phyloP scores from a whole-genome alignment of 1,140 invertebrate genomes.

The Holcopasites calliopsidis region DNA sequence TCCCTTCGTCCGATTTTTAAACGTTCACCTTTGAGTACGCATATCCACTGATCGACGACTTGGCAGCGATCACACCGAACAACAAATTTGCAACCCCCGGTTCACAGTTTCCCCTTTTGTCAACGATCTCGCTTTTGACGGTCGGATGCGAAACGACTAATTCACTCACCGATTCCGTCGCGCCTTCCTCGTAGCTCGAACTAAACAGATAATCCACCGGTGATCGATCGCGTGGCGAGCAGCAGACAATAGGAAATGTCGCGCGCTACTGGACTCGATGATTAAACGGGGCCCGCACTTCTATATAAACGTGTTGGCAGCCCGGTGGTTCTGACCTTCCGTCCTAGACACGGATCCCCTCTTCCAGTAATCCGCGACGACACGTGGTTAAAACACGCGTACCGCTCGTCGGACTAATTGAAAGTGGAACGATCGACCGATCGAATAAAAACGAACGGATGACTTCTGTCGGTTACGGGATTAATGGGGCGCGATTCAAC shows the following conservation, averaged over 20 bases:
- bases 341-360: neutral
- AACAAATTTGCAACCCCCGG: no score
- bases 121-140: neutral
- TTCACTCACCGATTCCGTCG: neutral
- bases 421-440: conserved; percentile 4
- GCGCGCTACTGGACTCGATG: conserved; percentile 37
- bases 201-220: neutral
- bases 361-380: conserved; percentile 3
- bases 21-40: no score
- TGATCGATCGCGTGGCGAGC: neutral
- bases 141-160: neutral
- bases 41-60: no score
- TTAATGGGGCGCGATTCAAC: conserved; percentile 18
- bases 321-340: conserved; percentile 64
- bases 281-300: conserved; percentile 51
- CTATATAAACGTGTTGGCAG: conserved; percentile 66
- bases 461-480: conserved; percentile 22
- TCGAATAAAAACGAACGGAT: conserved; percentile 19
- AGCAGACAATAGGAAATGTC: conserved; percentile 12
- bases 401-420: neutral
- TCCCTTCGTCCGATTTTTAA: no score
- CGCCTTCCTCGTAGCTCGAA: neutral
- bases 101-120: no score
- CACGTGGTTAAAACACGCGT: neutral
- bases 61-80: no score